Conservation (phyloP, 2,888 invertebrate genomes). For the Dendrolimus pini region DNA sequence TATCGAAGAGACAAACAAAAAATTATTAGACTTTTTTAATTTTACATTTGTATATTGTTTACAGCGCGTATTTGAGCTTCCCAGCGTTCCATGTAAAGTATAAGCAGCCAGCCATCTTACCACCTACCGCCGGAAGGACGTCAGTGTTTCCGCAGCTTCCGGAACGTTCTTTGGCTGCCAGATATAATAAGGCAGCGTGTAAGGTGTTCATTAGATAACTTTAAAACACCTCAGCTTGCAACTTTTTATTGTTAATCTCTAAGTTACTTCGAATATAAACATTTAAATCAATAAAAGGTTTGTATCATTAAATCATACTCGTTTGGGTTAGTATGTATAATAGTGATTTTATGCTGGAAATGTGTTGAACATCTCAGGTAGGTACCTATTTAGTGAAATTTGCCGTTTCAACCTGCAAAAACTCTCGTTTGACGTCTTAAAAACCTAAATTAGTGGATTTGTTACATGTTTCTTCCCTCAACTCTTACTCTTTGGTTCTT, state of each 20-base stretch:
- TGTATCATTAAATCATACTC: too few relatives aligned
- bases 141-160: slow-evolving; percentile 62
- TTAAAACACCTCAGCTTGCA: neutral
- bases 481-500: too few relatives aligned
- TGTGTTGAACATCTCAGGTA: too few relatives aligned
- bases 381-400: too few relatives aligned
- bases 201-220: slow-evolving; percentile 51
- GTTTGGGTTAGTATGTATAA: too few relatives aligned
- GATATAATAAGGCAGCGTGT: slow-evolving; percentile 63
- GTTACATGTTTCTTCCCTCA: too few relatives aligned
- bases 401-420: too few relatives aligned
- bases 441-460: too few relatives aligned
- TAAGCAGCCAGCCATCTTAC: slow-evolving; percentile 68
- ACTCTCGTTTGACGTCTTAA: too few relatives aligned
- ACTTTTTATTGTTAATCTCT: neutral
- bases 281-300: too few relatives aligned
- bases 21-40: neutral
- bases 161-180: slow-evolving; percentile 63
- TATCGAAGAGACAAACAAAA: neutral
- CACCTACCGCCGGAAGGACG: slow-evolving; percentile 52
- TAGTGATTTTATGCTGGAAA: too few relatives aligned
- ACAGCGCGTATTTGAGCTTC: slow-evolving; percentile 66
- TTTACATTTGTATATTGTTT: slow-evolving; percentile 16
- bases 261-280: neutral
- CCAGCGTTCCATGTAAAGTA: slow-evolving; percentile 72